These are phyloP conservation scores for Gortyna flavago DNA, from an alignment of 2,888 invertebrate species.

Conservation along the genomic window DNA sequence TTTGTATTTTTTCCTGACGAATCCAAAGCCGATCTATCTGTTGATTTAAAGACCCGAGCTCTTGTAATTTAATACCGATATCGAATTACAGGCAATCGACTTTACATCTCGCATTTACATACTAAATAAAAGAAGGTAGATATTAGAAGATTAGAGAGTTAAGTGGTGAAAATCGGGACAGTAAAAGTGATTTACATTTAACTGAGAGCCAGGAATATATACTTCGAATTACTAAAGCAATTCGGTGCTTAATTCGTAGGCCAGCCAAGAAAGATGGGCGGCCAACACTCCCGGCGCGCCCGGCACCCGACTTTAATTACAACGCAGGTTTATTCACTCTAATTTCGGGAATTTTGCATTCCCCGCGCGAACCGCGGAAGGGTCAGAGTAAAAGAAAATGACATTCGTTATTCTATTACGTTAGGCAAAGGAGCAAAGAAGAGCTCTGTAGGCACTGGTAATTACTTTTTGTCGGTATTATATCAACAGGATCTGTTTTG, in stretches of 20 bases:
- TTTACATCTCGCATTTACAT: conserved; percentile 73
- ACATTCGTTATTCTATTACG: conserved; percentile 90
- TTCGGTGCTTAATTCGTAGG: conserved; percentile 89
- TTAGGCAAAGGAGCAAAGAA: conserved; percentile 85
- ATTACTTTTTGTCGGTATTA: conserved; percentile 83
- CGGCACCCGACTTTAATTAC: conserved; percentile 88
- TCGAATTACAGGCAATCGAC: conserved; percentile 65
- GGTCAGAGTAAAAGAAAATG: conserved; percentile 89
- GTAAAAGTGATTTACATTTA: conserved; percentile 89
- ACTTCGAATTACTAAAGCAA: conserved; percentile 89
- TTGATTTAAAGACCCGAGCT: conserved; percentile 59
- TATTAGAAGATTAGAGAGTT: conserved; percentile 81
- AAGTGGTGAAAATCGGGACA: conserved; percentile 85
- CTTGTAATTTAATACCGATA: conserved; percentile 65
- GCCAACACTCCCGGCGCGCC: conserved; percentile 77
- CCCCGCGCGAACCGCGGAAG: conserved; percentile 89
- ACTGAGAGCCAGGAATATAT: conserved; percentile 88
- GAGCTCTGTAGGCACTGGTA: conserved; percentile 79
- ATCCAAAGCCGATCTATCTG: conserved; percentile 54
- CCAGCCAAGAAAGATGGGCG: conserved; percentile 89
- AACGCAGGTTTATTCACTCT: conserved; percentile 89
- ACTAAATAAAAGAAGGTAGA: conserved; percentile 74
- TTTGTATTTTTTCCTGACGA: conserved; percentile 53
- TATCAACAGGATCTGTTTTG: conserved; percentile 74
- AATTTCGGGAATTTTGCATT: conserved; percentile 89